Evolutionary conservation across 2,797 vertebrate species (phyloP).

Genomic region (Myotis daubentonii): DNA sequence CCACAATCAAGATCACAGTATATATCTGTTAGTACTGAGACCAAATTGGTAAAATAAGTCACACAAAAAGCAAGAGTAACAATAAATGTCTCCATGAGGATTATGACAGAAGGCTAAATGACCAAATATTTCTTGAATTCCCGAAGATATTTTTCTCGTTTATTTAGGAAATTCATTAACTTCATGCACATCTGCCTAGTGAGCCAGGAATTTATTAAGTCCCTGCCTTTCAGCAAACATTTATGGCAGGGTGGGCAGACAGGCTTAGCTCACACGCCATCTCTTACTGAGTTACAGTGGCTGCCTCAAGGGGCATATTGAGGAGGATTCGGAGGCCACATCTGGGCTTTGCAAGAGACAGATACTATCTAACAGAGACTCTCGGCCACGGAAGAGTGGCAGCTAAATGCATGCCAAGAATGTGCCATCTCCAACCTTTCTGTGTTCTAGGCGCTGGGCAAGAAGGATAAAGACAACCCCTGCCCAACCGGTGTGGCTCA

Average conservation of each 20-base stretch:
- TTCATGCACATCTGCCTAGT: slow-evolving; percentile 49
- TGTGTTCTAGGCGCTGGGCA: neutral
- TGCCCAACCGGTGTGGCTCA: too few relatives aligned
- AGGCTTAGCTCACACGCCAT: neutral
- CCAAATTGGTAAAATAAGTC: neutral
- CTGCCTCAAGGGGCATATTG: neutral
- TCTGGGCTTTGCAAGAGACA: slow-evolving; percentile 32
- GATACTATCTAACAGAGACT: neutral
- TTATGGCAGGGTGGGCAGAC: neutral
- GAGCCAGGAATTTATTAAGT: slow-evolving; percentile 55
- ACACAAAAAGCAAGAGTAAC: slow-evolving; percentile 9
- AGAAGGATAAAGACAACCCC: neutral
- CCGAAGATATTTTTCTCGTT: slow-evolving; percentile 6
- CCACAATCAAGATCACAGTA: neutral
- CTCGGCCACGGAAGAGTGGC: neutral
- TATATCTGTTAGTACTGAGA: neutral
- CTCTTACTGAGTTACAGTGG: slow-evolving; percentile 38
- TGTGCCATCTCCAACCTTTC: slow-evolving; percentile 32
- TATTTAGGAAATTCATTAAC: slow-evolving; percentile 61
- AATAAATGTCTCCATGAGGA: neutral
- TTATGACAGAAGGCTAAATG: slow-evolving; percentile 13
- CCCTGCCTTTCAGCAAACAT: slow-evolving; percentile 29
- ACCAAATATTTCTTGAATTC: slow-evolving; percentile 40
- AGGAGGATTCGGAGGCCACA: slow-evolving; percentile 27
- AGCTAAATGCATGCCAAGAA: neutral